Evolutionary conservation across 2,797 vertebrate species (phyloP).

Genomic region (Xyrichtys novacula): DNA sequence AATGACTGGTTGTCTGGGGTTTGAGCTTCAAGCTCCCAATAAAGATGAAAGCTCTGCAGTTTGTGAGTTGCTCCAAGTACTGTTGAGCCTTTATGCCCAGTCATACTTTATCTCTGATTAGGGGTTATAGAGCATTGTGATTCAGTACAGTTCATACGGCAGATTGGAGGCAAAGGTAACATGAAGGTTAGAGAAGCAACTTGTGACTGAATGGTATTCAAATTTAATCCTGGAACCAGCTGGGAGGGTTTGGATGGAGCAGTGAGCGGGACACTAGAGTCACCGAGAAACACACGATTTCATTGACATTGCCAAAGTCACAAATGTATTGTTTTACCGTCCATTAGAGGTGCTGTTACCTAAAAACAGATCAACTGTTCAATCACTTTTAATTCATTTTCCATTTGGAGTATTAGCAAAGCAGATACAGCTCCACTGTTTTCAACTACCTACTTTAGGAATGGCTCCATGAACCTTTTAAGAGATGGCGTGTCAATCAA

Average conservation of each 20-base stretch:
- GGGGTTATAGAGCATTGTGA: slow-evolving; percentile 28
- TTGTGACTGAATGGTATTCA: slow-evolving; percentile 54
- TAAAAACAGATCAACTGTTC: not conserved
- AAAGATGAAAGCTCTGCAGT: not conserved
- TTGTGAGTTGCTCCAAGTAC: not conserved
- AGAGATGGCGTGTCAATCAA: not conserved
- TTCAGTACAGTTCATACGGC: slow-evolving; percentile 24
- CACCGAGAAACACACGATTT: slow-evolving; percentile 2
- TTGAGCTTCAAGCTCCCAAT: not conserved
- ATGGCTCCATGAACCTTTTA: not conserved
- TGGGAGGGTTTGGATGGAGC: slow-evolving; percentile 17
- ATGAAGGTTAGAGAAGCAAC: slow-evolving; percentile 48
- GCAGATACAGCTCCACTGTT: too few species aligned
- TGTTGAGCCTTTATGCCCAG: slow-evolving; percentile 23
- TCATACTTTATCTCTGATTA: too few species aligned
- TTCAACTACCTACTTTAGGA: not conserved
- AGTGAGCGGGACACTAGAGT: slow-evolving; percentile 2
- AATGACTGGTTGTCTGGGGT: slow-evolving; percentile 10
- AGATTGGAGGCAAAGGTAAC: slow-evolving; percentile 36
- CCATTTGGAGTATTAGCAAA: too few species aligned
- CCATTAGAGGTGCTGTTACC: not conserved
- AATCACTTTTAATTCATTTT: too few species aligned
- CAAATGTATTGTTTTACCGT: not conserved
- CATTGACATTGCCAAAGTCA: slow-evolving; percentile 12
- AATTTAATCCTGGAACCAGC: slow-evolving; percentile 41